Base-by-base conservation (phyloP, 2,888 invertebrate species). In the Yponomeuta cagnagella region DNA sequence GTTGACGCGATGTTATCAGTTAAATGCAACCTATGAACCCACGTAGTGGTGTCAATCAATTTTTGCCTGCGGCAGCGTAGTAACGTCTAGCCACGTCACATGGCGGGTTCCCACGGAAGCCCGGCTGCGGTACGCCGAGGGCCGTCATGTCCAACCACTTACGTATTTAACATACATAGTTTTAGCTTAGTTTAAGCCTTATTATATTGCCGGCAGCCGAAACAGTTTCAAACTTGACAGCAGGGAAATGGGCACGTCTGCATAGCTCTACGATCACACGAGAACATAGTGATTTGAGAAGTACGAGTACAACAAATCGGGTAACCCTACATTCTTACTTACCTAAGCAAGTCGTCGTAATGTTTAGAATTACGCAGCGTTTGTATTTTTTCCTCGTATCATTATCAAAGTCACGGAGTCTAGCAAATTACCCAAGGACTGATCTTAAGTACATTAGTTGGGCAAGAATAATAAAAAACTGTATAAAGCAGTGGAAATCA, bases 51-150 rank as follows among this genome's bases (percentile, higher is more conserved):
- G 90, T 88, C 90, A 89, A 89, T 91, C 88, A 90, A 87, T 89
- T 88, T 89, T 86, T 78, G 89, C 89, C 89, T 80, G 84, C 83
- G 88, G 67, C n/a, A 68, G 30, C 30, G 63, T 37, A 48, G 64
- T 70, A 63, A 10, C 15, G 65, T 65, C 64, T 70, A 70, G 88
- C 87, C 52, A 58, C 88, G 90, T 89, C 91, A 91, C 84, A 85
- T 90, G 92, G 80, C 78, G 74, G 77, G 85, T 92, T 92, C 92
- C 90, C 92, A 92, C 90, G 92, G 90, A 91, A 92, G 91, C 90
- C 83, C 81, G 79, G 70, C 84, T 84, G 80, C 83, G 82, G 81
- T 78, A 83, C 83, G 90, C 92, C 92, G 79, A 78, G 83, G 90
- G 92, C 91, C 82, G 88, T 91, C 91, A 92, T 90, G 92, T 87